Evolutionary conservation across 2,888 invertebrate genomes (phyloP).

Genomic region (Zaprionus lineosus): DNA sequence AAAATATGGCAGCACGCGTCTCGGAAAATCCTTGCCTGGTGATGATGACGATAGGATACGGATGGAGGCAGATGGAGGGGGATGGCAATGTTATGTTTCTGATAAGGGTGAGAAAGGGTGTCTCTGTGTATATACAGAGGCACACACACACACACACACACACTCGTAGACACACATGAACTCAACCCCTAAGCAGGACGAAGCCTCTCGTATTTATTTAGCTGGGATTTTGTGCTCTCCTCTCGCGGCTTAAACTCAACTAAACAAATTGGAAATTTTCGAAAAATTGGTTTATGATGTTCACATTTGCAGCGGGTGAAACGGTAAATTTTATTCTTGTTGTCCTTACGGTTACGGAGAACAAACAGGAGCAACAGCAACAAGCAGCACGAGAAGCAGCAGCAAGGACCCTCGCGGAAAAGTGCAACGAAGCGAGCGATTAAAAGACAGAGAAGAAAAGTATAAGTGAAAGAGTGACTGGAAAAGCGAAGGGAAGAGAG

Average conservation of each 20-base stretch:
- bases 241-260: constrained; percentile 62
- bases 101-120: constrained; percentile 9
- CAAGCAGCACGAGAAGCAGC: constrained; percentile 8
- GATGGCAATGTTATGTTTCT: constrained; percentile 10
- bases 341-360: constrained; percentile 11
- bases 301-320: constrained; percentile 45
- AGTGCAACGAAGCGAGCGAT: constrained; percentile 41
- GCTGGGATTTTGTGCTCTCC: constrained; percentile 45
- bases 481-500: background rate
- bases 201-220: constrained; percentile 51
- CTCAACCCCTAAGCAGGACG: background rate
- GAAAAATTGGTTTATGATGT: constrained; percentile 75
- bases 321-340: constrained; percentile 14
- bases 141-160: constrained; percentile 6
- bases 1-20: constrained; percentile 56
- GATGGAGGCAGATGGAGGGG: too few species aligned
- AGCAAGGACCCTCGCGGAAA: constrained; percentile 22
- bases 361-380: constrained; percentile 22
- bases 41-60: constrained; percentile 40
- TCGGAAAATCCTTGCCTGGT: constrained; percentile 13
- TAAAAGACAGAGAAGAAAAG: background rate
- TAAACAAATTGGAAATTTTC: constrained; percentile 75
- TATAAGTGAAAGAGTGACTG: too few species aligned
- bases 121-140: background rate
- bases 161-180: constrained; percentile 28